These are phyloP conservation scores for Agyllia agylla DNA, from an alignment of 2,888 invertebrate genomes.

Conservation along the genomic window DNA sequence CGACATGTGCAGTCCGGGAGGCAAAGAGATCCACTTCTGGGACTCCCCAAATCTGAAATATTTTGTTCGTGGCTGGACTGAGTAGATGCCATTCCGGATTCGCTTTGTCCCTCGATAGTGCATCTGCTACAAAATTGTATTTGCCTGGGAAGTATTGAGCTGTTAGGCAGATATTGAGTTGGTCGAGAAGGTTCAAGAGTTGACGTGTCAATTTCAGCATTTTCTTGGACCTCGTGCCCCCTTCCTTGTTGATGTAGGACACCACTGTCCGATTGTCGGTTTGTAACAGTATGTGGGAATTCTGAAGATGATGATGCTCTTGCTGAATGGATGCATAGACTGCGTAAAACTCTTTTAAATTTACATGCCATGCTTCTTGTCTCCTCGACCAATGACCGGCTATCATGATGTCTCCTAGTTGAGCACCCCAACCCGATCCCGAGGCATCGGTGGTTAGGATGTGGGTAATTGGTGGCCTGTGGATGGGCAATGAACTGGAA, in stretches of 20 bases:
- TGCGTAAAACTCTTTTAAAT: conserved; percentile 44
- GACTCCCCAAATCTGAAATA: conserved; percentile 57
- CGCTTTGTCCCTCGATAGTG: conserved; percentile 39
- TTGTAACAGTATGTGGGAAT: conserved; percentile 38
- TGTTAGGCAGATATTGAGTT: not conserved
- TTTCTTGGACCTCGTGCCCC: conserved; percentile 62
- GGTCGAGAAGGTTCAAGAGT: conserved; percentile 36
- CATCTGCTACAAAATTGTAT: conserved; percentile 65
- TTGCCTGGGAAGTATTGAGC: conserved; percentile 67
- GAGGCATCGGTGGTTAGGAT: conserved; percentile 70
- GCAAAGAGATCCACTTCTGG: conserved; percentile 71
- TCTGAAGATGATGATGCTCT: conserved; percentile 19
- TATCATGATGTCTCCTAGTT: conserved; percentile 30
- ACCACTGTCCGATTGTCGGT: conserved; percentile 43
- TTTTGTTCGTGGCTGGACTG: not conserved
- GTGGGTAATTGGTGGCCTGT: conserved; percentile 35
- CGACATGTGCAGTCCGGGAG: conserved; percentile 43
- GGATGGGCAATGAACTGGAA: conserved; percentile 34
- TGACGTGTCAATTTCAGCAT: conserved; percentile 46
- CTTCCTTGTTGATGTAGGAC: conserved; percentile 68
- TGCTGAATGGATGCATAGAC: conserved; percentile 36
- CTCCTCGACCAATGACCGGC: conserved; percentile 47
- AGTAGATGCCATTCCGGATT: conserved; percentile 56
- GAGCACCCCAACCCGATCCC: conserved; percentile 57
- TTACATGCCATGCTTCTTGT: conserved; percentile 67